These are phyloP conservation scores for Potorous gilbertii DNA, from an alignment of 2,797 vertebrate genomes.

Conservation along the genomic window DNA sequence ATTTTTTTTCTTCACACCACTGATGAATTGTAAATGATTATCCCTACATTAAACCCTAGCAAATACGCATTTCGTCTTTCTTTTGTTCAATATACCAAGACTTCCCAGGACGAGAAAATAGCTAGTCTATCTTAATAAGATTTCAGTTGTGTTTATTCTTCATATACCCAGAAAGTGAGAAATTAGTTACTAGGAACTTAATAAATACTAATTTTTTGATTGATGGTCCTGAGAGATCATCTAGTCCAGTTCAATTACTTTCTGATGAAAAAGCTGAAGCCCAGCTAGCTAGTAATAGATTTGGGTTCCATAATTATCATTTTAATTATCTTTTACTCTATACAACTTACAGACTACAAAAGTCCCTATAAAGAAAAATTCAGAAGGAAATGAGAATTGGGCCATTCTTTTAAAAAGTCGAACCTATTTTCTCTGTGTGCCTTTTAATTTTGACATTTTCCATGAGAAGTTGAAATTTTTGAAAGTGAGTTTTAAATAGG, in stretches of 20 bases:
- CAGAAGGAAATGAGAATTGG: neutral
- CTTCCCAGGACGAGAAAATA: neutral
- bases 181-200: neutral
- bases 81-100: neutral
- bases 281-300: neutral
- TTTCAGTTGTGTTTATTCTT: neutral
- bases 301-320: neutral
- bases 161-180: neutral
- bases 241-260: neutral
- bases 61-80: neutral
- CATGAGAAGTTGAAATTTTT: neutral
- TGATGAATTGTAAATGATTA: neutral
- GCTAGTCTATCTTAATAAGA: neutral
- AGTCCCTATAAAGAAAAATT: neutral
- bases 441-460: neutral
- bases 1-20: neutral
- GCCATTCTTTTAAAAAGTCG: neutral
- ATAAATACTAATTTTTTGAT: neutral
- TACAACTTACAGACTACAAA: neutral
- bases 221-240: neutral
- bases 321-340: neutral
- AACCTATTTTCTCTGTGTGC: neutral
- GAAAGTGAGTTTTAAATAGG: neutral
- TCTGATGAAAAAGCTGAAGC: neutral
- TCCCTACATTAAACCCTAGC: neutral